Base-by-base conservation (phyloP, 2,888 invertebrate species). In the Drosophila fungiperda region DNA sequence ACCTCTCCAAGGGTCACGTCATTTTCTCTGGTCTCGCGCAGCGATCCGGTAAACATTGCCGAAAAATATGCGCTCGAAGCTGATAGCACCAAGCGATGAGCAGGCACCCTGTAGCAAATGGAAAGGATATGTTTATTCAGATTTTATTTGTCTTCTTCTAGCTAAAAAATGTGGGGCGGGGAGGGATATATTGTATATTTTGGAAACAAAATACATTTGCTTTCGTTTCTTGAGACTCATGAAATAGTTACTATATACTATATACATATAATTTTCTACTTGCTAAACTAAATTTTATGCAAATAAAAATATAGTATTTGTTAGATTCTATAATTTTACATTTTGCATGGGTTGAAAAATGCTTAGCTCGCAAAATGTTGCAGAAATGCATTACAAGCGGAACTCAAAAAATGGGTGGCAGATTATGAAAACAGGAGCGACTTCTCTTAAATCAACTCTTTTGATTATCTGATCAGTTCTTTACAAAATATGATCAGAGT, bases 1-100 rank as follows among this genome's bases (percentile, higher is more conserved):
- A 99, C 96, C 90, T 96, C 96, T 79, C 96, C 96, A 82, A 99
- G 94, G 69, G 96, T 96, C 42, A 99, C 96, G 94, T 98, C 98
- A 76, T 95, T 95, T 92, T 97, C 96, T 74, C 95, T 95, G 8
- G 97, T 95, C 94, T 99, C 98, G 80, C 96, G 94, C 75, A 99
- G 94, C 66, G 97, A 96, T 67, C 96, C 97, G 33, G 97, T 98
- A 92, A 99, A 99, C 98, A 99, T 99, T 50, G 98, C 98, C 52
- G 97, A 96, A 94, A 99, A 99, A 93, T 99, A 99, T 93, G 98
- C 98, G 84, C 98, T 98, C 68, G 97, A 97, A 50, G 98, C 97
- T 84, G 97, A 97, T 78, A 99, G 94, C 61, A 99, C 97, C 79
- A 99, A 94, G 90, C 98, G 96, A 94, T 98, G 97, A 35, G 97